Percentiles rank a stretch among this genome's conserved stretches.
Conservation (phyloP, 2,797 vertebrate species). For the Loris lydekkerianus region DNA sequence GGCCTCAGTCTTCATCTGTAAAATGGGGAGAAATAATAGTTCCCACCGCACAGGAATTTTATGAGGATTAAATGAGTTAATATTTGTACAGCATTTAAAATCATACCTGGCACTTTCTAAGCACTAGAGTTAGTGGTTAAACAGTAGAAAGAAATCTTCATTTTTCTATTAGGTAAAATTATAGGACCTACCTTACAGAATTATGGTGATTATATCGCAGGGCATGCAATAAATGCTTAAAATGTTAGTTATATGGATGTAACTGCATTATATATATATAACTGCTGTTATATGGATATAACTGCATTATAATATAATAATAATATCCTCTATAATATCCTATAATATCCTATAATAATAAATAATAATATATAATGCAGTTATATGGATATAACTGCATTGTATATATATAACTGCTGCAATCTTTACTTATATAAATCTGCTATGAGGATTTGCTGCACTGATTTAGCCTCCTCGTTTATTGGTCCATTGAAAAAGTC, state of each 20-base stretch:
- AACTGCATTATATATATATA: too few relatives aligned
- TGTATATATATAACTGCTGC: neutral
- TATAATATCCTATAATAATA: too few relatives aligned
- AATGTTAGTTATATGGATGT: neutral
- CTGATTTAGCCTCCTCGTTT: neutral
- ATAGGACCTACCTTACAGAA: neutral
- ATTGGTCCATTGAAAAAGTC: neutral
- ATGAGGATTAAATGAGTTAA: neutral
- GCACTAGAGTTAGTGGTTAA: neutral
- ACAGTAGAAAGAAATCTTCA: neutral
- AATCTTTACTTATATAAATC: neutral
- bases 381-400: neutral
- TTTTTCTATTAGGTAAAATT: neutral
- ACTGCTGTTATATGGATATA: too few relatives aligned
- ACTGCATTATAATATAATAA: too few relatives aligned
- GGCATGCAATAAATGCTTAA: neutral
- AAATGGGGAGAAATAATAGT: neutral
- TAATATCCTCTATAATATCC: too few relatives aligned
- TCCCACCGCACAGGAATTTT: neutral
- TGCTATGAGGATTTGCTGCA: neutral
- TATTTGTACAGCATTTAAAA: neutral
- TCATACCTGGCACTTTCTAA: neutral
- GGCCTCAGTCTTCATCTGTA: neutral
- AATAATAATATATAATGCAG: too few relatives aligned
- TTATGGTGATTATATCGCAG: rapidly evolving